These are phyloP conservation scores for Artibeus lituratus DNA, from an alignment of 2,797 vertebrate genomes.

Conservation along the genomic window DNA sequence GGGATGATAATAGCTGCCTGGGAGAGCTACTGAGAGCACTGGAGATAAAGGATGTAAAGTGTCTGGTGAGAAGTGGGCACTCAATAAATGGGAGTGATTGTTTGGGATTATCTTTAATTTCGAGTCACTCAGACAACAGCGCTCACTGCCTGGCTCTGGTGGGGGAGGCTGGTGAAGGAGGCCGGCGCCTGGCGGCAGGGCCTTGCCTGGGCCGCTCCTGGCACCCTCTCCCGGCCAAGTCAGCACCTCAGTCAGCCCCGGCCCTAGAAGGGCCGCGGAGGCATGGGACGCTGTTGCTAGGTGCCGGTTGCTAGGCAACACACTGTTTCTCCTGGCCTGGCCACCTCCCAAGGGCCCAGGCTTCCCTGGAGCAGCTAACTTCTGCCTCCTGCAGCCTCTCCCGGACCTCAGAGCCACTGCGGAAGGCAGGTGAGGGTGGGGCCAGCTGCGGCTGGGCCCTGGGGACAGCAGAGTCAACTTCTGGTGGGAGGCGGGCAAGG, in stretches of 20 bases:
- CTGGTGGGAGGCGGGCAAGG: not conserved
- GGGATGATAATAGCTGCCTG: conserved; percentile 22
- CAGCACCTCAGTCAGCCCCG: not conserved
- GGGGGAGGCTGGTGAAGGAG: accelerated
- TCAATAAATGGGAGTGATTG: not conserved
- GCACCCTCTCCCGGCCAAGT: not conserved
- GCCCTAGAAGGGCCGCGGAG: conserved; percentile 15
- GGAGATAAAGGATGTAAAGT: not conserved
- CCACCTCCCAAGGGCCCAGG: not conserved
- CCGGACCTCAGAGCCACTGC: conserved; percentile 11
- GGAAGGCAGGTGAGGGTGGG: conserved; percentile 63
- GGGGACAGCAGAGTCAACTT: not conserved
- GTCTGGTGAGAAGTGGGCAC: conserved; percentile 24
- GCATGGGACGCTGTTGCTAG: conserved; percentile 67
- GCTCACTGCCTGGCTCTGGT: not conserved
- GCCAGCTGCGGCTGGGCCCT: not conserved
- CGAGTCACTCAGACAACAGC: not conserved
- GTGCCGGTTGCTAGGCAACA: conserved; percentile 66
- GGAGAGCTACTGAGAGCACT: not conserved
- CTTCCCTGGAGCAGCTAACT: not conserved
- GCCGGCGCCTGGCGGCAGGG: not conserved
- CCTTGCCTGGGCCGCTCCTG: not conserved
- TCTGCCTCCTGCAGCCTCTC: not conserved
- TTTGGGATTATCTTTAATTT: not conserved
- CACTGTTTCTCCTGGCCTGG: conserved; percentile 55